Conservation (phyloP, 1,140 invertebrate genomes). For the Camponotus floridanus region DNA sequence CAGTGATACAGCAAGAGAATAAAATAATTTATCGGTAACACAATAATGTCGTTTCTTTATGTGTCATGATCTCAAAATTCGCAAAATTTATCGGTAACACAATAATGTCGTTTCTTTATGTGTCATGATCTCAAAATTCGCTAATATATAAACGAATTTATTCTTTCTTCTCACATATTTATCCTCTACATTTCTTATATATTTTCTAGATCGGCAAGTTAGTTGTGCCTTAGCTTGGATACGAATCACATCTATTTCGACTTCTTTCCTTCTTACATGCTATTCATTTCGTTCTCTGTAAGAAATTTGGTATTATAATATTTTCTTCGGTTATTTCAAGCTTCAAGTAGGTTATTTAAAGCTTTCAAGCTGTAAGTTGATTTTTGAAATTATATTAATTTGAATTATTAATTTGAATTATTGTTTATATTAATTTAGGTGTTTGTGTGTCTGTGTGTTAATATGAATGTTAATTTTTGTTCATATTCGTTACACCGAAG, state of each 20-base stretch:
- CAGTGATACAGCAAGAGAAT: neutral
- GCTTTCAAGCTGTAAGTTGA: too few species aligned
- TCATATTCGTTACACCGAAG: too few species aligned
- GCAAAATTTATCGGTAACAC: constrained; percentile 36
- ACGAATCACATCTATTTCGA: neutral
- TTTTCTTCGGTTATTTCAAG: too few species aligned
- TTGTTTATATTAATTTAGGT: too few species aligned
- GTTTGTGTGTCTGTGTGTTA: too few species aligned
- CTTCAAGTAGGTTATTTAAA: too few species aligned
- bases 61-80: neutral
- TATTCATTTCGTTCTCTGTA: neutral
- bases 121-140: constrained; percentile 15
- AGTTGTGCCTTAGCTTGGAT: constrained; percentile 22
- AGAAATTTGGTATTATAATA: neutral
- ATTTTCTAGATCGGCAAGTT: constrained; percentile 26
- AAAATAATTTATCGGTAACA: constrained; percentile 37
- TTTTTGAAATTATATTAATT: too few species aligned
- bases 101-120: neutral
- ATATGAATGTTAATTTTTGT: too few species aligned
- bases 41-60: neutral
- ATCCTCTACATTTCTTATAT: neutral
- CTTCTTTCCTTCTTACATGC: neutral
- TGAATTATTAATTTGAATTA: too few species aligned
- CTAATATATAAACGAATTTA: neutral
- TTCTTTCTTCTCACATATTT: neutral